phyloP scores from a whole-genome alignment of 2,888 invertebrate species.

The Pinctada fucata region DNA sequence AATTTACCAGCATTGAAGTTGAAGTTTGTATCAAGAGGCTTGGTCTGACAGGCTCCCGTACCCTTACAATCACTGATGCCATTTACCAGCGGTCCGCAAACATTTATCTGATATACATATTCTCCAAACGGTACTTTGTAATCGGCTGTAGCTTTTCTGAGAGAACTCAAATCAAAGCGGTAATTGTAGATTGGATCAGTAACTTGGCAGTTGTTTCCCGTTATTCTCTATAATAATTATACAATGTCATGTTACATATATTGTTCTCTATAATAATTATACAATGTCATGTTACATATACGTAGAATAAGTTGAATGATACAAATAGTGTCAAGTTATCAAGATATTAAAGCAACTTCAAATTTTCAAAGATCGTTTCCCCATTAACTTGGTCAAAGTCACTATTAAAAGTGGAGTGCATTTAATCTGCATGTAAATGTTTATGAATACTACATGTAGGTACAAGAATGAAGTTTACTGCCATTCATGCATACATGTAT shows the following conservation, averaged over 20 bases:
- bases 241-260: neutral
- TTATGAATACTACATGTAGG: no score
- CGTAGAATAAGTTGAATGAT: neutral
- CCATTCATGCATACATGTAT: no score
- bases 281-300: neutral
- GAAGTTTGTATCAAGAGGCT: constrained; percentile 39
- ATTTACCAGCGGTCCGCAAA: constrained; percentile 64
- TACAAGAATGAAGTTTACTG: no score
- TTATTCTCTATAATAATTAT: constrained; percentile 10
- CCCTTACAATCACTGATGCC: constrained; percentile 39
- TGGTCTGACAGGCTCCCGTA: constrained; percentile 58
- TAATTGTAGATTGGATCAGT: constrained; percentile 67
- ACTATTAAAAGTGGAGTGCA: no score
- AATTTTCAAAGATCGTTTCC: no score
- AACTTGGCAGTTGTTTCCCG: constrained; percentile 68
- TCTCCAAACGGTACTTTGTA: constrained; percentile 58
- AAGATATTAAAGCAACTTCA: no score
- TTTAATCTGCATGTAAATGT: no score
- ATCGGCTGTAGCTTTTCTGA: constrained; percentile 56
- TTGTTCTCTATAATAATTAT: constrained; percentile 9
- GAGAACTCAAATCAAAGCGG: constrained; percentile 67
- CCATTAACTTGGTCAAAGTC: no score
- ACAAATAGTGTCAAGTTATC: no score
- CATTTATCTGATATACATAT: constrained; percentile 65
- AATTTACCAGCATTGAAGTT: constrained; percentile 54